Percentiles rank a stretch among this genome's conserved stretches.
phyloP scores from a whole-genome alignment of 2,797 vertebrate genomes.

The Luscinia megarhynchos region DNA sequence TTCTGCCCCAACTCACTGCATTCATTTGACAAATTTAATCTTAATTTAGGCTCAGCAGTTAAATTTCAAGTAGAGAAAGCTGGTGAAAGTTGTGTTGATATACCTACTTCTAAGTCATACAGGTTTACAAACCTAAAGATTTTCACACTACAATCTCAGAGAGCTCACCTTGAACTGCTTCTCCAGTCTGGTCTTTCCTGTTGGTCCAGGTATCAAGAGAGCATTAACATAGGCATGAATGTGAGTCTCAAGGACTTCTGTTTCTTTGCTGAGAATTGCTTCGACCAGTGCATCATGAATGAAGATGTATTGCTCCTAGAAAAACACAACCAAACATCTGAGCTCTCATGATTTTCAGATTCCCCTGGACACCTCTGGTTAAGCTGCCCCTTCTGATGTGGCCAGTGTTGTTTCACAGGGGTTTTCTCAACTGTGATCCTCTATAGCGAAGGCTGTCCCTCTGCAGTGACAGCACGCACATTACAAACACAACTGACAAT shows the following conservation, averaged over 20 bases:
- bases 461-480: background rate
- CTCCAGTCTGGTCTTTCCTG: conserved; percentile 87
- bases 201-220: conserved; percentile 87
- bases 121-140: background rate
- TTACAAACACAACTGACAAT: background rate
- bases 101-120: background rate
- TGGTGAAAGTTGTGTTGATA: background rate
- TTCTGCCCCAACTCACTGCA: background rate
- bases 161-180: conserved; percentile 91
- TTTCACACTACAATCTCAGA: background rate
- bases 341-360: background rate
- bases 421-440: background rate
- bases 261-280: conserved; percentile 89
- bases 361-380: background rate
- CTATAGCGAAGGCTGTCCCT: background rate
- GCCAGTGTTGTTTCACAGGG: background rate
- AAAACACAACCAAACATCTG: background rate
- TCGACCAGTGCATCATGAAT: conserved; percentile 93
- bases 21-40: background rate
- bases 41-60: background rate
- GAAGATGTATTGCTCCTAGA: conserved; percentile 94
- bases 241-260: conserved; percentile 85
- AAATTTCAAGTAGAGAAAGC: background rate
- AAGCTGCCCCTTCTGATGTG: background rate
- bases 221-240: conserved; percentile 91